Evolutionary conservation across 2,113 vertebrate genomes (phyloP), one percentile per base, ranked within the genome.

Genomic region (Oenanthe melanoleuca): DNA sequence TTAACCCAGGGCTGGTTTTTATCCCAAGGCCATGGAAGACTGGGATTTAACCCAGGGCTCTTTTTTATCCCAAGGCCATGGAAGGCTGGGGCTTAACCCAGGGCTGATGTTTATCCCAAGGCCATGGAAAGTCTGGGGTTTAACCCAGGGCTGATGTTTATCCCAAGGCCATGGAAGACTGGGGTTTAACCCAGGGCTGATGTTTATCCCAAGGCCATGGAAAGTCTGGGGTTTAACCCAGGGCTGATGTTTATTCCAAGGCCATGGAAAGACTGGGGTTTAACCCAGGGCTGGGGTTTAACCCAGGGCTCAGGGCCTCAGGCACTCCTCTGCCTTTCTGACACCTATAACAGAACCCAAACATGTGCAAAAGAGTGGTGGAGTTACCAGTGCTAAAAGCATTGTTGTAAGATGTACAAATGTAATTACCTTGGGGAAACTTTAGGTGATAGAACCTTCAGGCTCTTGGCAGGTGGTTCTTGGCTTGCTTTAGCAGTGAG

Each of bases 281-380:
- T 38, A 20, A 47, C 4, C 13, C 17, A 55, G 16, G 11, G 4
- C 26, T 31, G 15, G 14, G 7, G 8, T 57, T 66, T 23, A 49
- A 20, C 8, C 25, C 6, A 4, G 24, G 44, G 9, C 22, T 56
- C 11, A 1, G 12, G 5, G 29, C 26, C 28, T 42, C 11, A 3
- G 34, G 29, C 0, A 0, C 20, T 28, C 5, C 22, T 50, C 17
- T 50, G 16, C 49, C 11, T 0, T 33, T 40, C 6, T 0, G 3
- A 3, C 5, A 6, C 9, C 24, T 13, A 0, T 10, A 50, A 3
- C 0, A 0, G 9, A 45, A 11, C 23, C 21, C 17, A 40, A 12
- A 14, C 0, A 0, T 0, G 1, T 16, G 0, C 5, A 3, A 4
- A 28, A 11, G 8, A 10, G 6, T 5, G 12, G 14, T 31, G 50